Evolutionary conservation across 2,797 vertebrate genomes (phyloP), one percentile per base, ranked within the genome.

Genomic region (Spheniscus humboldti): DNA sequence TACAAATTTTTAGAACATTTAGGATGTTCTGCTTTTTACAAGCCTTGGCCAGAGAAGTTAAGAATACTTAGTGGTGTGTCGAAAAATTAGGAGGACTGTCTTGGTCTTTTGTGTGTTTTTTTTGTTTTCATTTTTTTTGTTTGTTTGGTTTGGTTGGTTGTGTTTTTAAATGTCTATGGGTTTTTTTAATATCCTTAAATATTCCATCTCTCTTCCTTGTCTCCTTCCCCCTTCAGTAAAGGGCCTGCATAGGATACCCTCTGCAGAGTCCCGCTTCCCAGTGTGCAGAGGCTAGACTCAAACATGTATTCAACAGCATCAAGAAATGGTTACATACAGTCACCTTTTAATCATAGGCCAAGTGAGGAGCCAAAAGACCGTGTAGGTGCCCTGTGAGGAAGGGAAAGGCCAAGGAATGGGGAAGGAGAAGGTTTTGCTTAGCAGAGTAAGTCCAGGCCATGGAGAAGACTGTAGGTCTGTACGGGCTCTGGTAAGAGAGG

Each of bases 11-110:
- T 59, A 87, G 78, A 80, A 55, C 27, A 1, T 78, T 93, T 83
- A 92, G 71, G 85, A 66, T 92, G 57, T 75, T 96, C 85, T 74
- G 68, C 57, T 90, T 93, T 94, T 89, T 91, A 85, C 56, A 94
- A 80, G 79, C 14, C 75, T 92, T 88, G 89, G 76, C 82, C 41
- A 59, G 50, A 62, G 62, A 80, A 91, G 66, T 92, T 93, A 78
- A 77, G 93, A 94, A 66, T 81, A 88, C 76, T 86, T 90, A 76
- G 41, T 68, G 53, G 62, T 62, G n/a, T 47, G 50, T 62, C 43
- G 91, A n/a, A 80, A 94, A 88, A 84, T 67, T 74, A 77, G 43
- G 52, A 75, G 27, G 37, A n/a, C 35, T 77, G 18, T 50, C 25
- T 64, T 73, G 25, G 19, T 78, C 11, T 74, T 80, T 67, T 59